Evolutionary conservation across 2,888 invertebrate species (phyloP), one percentile per base, ranked within the genome.

Genomic region (Eumacrocentrus americanus): DNA sequence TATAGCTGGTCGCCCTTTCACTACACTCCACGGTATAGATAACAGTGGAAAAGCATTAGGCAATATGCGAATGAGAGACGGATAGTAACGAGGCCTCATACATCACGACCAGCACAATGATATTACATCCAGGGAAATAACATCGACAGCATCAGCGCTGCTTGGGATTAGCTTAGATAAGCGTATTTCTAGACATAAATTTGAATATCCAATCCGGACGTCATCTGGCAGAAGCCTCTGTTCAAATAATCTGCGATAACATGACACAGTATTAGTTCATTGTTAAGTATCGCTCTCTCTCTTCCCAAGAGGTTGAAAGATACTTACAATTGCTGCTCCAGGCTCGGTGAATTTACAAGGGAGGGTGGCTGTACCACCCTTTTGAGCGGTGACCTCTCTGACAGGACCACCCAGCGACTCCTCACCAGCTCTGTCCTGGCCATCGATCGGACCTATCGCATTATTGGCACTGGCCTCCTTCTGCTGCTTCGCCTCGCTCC

Each of bases 301-400:
- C 7, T 16, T 42, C 11, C 2, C 11, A 50, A 25, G n/a, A 16
- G n/a, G 12, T 22, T 29, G 16, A 4, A 18, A 18, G 16, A 54
- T 59, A 80, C 83, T 82, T 71, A 84, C 84, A 63, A 82, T 83
- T 66, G 77, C 79, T 48, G 72, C 73, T 51, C 81, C 82, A 50
- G 80, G 81, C 69, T 83, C 82, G 50, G 77, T 75, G 61, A 83
- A 79, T 72, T 81, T 81, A 71, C 84, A 84, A 1, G 84, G 84
- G 50, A 84, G 76, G 61, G 80, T 77, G 29, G 84, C 83, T 55
- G 81, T 82, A 59, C 83, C 82, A 61, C 82, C 83, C 62, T 79
- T 82, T 70, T 84, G 84, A 37, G 84, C 83, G 47, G 81, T 76
- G 52, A 84, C 77, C 59, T 82, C 81, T 44, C 80, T 82, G 61